Percentiles rank a stretch among this genome's conserved stretches.
Conservation (phyloP, 37 sponge, comb jelly and placozoan genomes). For the Axinella damicornis region DNA sequence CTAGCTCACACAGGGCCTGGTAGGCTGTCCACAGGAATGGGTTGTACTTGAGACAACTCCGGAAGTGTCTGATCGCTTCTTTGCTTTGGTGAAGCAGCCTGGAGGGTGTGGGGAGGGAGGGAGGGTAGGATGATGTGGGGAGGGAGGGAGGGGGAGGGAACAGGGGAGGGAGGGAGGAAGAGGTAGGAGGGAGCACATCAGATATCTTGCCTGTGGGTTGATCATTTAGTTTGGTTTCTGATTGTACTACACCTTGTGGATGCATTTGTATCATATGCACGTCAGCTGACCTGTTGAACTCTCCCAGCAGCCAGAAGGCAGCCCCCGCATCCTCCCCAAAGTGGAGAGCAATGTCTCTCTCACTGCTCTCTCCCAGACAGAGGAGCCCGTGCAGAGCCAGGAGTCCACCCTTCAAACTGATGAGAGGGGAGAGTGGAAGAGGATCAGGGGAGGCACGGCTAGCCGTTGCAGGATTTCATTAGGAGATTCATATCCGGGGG, state of each 20-base stretch:
- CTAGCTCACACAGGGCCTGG: constrained; percentile 74
- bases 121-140: too few relatives aligned
- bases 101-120: neutral
- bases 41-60: constrained; percentile 74
- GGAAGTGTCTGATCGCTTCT: constrained; percentile 71
- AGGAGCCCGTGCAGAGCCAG: constrained; percentile 45
- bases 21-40: constrained; percentile 92
- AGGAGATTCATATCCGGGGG: too few relatives aligned
- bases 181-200: too few relatives aligned
- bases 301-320: constrained; percentile 76
- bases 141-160: too few relatives aligned
- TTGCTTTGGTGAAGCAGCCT: constrained; percentile 50
- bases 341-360: constrained; percentile 25
- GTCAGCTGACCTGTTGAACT: constrained; percentile 22
- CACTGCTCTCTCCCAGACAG: constrained; percentile 41
- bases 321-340: constrained; percentile 66
- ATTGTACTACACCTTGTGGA: too few relatives aligned
- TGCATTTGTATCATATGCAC: constrained; percentile 1
- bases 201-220: too few relatives aligned
- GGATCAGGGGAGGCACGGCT: too few relatives aligned
- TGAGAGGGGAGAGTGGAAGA: neutral
- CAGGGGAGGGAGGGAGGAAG: too few relatives aligned
- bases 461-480: too few relatives aligned
- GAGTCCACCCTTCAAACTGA: constrained; percentile 53
- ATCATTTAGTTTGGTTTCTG: too few relatives aligned